A percentile compares a stretch with the other conserved stretches of the same genome.
phyloP scores from a whole-genome alignment of 2,888 invertebrate genomes.

The Mythimna impura region DNA sequence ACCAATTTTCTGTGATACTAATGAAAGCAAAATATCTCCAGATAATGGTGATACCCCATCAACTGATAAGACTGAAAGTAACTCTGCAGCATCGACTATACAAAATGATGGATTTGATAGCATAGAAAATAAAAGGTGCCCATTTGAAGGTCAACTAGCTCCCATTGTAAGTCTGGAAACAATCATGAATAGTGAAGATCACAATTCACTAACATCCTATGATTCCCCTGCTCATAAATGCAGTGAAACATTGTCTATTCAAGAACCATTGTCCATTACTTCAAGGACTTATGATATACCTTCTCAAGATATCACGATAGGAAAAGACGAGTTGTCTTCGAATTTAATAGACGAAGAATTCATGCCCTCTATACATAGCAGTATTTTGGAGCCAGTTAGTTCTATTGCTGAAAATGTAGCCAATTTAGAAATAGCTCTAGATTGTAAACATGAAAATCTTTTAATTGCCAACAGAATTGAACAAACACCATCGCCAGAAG shows the following conservation, averaged over 20 bases:
- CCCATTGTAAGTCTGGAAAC: slow-evolving; percentile 78
- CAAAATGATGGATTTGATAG: slow-evolving; percentile 86
- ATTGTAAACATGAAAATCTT: slow-evolving; percentile 85
- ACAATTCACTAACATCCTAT: slow-evolving; percentile 62
- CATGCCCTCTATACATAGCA: slow-evolving; percentile 91
- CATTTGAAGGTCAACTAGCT: slow-evolving; percentile 71
- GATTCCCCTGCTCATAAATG: slow-evolving; percentile 63
- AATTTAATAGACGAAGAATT: slow-evolving; percentile 91
- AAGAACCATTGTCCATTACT: slow-evolving; percentile 75
- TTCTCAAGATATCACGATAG: slow-evolving; percentile 63
- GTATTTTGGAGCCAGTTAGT: slow-evolving; percentile 90
- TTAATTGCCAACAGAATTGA: slow-evolving; percentile 90
- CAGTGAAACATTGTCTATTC: slow-evolving; percentile 55
- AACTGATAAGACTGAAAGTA: slow-evolving; percentile 90
- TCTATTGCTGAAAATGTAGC: slow-evolving; percentile 88
- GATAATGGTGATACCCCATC: slow-evolving; percentile 90
- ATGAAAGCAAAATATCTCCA: slow-evolving; percentile 85
- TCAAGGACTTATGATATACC: slow-evolving; percentile 69
- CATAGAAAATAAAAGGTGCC: slow-evolving; percentile 68
- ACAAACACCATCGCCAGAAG: slow-evolving; percentile 96
- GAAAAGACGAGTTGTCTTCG: slow-evolving; percentile 75
- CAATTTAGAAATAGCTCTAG: slow-evolving; percentile 89
- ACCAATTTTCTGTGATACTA: slow-evolving; percentile 86
- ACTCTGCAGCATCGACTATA: slow-evolving; percentile 88
- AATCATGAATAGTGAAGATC: slow-evolving; percentile 74